Percentiles rank a stretch among this genome's conserved stretches.
phyloP scores from a whole-genome alignment of 2,888 invertebrate species.

The Galerucella pusilla region DNA sequence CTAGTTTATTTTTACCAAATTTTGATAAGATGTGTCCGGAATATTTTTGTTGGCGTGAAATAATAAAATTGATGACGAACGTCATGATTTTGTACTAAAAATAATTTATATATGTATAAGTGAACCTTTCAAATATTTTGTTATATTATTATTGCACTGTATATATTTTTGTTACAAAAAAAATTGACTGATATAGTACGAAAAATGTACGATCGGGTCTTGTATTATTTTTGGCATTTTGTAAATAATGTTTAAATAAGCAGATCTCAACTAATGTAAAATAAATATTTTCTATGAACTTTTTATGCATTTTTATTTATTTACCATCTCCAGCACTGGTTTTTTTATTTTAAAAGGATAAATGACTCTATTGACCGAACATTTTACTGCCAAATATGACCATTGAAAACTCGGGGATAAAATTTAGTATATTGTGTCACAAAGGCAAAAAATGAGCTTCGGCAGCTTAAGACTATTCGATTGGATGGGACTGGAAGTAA shows the following conservation, averaged over 20 bases:
- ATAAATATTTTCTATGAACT: slow-evolving; percentile 3
- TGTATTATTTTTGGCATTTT: slow-evolving; percentile 4
- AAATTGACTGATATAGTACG: slow-evolving; percentile 5
- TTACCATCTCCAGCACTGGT: no score
- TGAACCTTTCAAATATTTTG: not conserved
- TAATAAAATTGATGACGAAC: not conserved
- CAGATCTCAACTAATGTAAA: slow-evolving; percentile 22
- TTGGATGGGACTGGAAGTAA: no score
- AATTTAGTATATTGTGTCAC: no score
- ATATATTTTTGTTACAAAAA: slow-evolving; percentile 10
- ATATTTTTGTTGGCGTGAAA: not conserved
- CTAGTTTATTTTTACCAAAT: no score
- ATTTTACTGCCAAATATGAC: no score
- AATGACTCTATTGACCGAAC: no score
- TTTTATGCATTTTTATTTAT: no score
- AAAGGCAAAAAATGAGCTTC: no score
- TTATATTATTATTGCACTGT: not conserved
- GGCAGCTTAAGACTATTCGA: no score
- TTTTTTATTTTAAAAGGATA: no score
- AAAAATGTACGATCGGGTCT: slow-evolving; percentile 5
- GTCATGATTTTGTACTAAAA: not conserved
- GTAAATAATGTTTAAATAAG: slow-evolving; percentile 6
- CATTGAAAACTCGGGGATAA: no score
- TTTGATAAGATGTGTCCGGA: no score
- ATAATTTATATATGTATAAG: not conserved